A percentile compares a stretch with the other conserved stretches of the same genome.
These are phyloP conservation scores for Orthonychiurus folsomi DNA, from an alignment of 2,888 invertebrate genomes.

Conservation along the genomic window DNA sequence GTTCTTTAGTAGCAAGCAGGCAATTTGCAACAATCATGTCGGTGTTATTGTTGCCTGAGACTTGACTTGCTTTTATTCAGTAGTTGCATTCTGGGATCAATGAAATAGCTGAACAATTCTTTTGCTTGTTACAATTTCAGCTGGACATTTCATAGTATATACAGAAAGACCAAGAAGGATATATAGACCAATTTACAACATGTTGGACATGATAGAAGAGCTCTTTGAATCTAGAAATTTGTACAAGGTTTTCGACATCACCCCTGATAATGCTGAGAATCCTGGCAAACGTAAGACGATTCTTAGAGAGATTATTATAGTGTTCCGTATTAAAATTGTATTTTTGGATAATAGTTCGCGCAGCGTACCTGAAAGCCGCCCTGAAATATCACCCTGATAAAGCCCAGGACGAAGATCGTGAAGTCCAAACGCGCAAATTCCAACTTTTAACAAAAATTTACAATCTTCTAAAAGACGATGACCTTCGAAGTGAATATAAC, in stretches of 20 bases:
- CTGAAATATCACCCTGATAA: conserved; percentile 37
- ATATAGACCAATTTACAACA: no score
- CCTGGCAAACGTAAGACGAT: conserved; percentile 27
- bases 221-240: conserved; percentile 32
- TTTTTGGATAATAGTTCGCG: conserved; percentile 30
- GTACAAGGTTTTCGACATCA: conserved; percentile 24
- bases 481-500: conserved; percentile 32
- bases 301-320: background rate
- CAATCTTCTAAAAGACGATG: conserved; percentile 33
- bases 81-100: no score
- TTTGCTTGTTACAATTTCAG: no score
- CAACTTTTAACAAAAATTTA: conserved; percentile 32
- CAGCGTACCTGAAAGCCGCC: conserved; percentile 35
- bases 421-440: conserved; percentile 34
- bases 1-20: no score
- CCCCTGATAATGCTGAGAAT: conserved; percentile 23
- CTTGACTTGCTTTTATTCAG: no score
- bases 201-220: conserved; percentile 29
- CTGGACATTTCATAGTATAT: no score
- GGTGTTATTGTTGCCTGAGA: no score
- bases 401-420: conserved; percentile 23
- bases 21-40: no score
- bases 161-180: no score
- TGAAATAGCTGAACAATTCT: no score
- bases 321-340: background rate